Percentiles rank a stretch among this genome's conserved stretches.
These are phyloP conservation scores for Brachyistius frenatus DNA, from an alignment of 2,113 vertebrate species.

Conservation along the genomic window DNA sequence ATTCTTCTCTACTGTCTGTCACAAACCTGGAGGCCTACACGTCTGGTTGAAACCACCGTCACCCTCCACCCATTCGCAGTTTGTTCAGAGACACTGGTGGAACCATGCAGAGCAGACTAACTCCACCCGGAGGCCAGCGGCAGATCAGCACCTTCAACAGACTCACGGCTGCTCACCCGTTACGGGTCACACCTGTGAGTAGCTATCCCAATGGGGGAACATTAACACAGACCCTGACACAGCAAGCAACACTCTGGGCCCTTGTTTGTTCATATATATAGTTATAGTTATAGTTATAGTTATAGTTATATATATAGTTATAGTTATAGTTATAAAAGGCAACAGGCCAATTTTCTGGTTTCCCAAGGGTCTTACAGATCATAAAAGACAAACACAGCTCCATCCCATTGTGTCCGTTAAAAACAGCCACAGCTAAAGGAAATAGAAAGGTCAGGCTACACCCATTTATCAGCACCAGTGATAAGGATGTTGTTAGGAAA, in stretches of 20 bases:
- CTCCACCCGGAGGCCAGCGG: neutral
- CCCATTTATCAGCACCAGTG: slow-evolving; percentile 35
- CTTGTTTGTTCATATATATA: slow-evolving; percentile 9
- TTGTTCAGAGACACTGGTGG: neutral
- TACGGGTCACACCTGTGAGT: neutral
- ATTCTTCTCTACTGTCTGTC: neutral
- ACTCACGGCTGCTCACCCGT: neutral
- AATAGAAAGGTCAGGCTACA: slow-evolving; percentile 14
- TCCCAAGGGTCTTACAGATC: slow-evolving; percentile 20
- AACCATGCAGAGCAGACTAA: neutral
- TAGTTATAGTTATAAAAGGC: neutral
- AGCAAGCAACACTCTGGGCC: neutral
- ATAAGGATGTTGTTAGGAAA: slow-evolving; percentile 40
- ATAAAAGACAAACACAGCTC: slow-evolving; percentile 40
- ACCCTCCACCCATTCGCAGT: neutral
- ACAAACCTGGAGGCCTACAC: neutral
- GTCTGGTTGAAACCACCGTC: neutral
- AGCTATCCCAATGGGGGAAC: neutral
- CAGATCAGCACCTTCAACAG: slow-evolving; percentile 2
- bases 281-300: neutral
- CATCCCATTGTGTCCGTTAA: slow-evolving; percentile 11
- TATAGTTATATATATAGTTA: neutral
- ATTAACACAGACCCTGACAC: slow-evolving; percentile 12
- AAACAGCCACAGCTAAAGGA: slow-evolving; percentile 6
- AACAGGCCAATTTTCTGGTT: slow-evolving; percentile 31